Evolutionary conservation across 2,113 vertebrate genomes (phyloP), one percentile per base, ranked within the genome.

Genomic region (Laticauda laticaudata): DNA sequence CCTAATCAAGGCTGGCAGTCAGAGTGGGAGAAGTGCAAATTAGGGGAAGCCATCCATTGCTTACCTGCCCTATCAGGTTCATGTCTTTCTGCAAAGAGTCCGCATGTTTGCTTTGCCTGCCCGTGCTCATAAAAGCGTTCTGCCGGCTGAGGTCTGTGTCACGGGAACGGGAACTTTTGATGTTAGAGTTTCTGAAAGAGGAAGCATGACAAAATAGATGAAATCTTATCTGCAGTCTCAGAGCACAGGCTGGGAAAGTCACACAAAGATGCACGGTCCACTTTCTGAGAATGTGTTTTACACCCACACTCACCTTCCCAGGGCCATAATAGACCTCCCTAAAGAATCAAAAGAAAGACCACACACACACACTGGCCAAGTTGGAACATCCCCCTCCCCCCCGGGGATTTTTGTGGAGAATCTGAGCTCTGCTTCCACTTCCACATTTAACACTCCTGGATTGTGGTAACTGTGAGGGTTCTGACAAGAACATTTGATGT

Each of bases 51-150:
- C 3, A 59, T 29, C 9, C 34, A 43, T 9, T 14, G 86, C 98
- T 87, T 88, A 99, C 99, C 98, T 98, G 98, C 14, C 39, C 39
- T 4, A 85, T 0, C 9, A 89, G 0, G 15, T 10, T 96, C 0
- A 39, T 0, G 0, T 98, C 98, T 94, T 95, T 98, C n/a, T 95
- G 96, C 29, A 95, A 0, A 0, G 96, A 94, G 0, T 98, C 98
- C 0, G 94, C 93, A 10, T 1, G 92, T 91, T 95, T 98, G 94
- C 94, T 45, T 2, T 88, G 7, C 96, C 97, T 98, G 69, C 75
- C 64, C 0, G 57, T 98, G 81, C 59, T 56, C 0, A 53, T 39
- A 0, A 43, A 56, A 34, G 12, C n/a, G 0, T 86, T 93, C 96
- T 91, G 97, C 61, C 89, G 95, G 20, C 97, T 95, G 86, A 34